Evolutionary conservation across 2,888 invertebrate genomes (phyloP), one percentile per base, ranked within the genome.

Genomic region (Zele albiditarsus): DNA sequence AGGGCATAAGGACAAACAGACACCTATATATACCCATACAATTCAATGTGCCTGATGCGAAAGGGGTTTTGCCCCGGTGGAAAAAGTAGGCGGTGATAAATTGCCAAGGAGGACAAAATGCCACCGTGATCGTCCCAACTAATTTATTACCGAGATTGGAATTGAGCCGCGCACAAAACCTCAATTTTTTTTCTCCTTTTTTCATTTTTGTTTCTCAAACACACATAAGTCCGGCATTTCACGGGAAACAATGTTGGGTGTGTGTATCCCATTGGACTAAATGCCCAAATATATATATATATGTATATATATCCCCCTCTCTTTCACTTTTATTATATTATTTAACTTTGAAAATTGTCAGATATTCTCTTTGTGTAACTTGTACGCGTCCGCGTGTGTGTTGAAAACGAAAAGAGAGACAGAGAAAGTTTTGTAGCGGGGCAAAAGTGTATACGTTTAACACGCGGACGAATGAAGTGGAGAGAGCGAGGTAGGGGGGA

Each of bases 121-220:
- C 88, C 88, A 88, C 88, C 87, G 83, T 88, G 88, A 88, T 88
- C 87, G 88, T 75, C 83, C 73, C 23, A 78, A 83, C 86, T 88
- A 88, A 88, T 88, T 88, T 88, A 88, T 88, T 84, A 85, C 84
- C 80, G 85, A 81, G 84, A 84, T 84, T 80, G 86, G 86, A 87
- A 88, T 88, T 86, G 85, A 86, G 85, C 86, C 86, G 85, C 67
- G 25, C 8, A 74, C 82, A 84, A 84, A 84, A 84, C 83, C 57
- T 28, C 28, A 58, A 23, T 53, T 53, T 20, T 20, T 53, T 20
- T 53, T 53, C 2, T 23, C 3, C 20, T 4, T 53, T 8, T 20
- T 23, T 20, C 8, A 20, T n/a, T 53, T n/a, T 23, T 53, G 0
- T 46, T 23, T 53, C 20, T 53, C 5, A 31, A 71, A 65, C 42